Evolutionary conservation across 2,113 vertebrate species (phyloP).

Genomic region (Phalacrocorax aristotelis): DNA sequence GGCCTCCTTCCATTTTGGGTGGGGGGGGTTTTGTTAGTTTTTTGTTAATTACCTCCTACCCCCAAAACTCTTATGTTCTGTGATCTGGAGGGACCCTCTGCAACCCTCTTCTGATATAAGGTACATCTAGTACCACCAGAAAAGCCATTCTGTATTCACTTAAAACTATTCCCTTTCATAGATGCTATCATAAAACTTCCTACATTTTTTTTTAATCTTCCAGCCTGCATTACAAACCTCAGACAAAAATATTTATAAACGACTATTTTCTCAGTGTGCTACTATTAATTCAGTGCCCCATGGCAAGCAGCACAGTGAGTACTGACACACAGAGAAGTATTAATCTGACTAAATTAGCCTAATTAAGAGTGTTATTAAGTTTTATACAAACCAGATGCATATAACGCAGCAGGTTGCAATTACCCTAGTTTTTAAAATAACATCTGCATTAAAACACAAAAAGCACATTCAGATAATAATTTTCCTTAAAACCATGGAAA

Average conservation of each 20-base stretch:
- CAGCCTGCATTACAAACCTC: not conserved
- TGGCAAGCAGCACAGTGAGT: conserved; percentile 58
- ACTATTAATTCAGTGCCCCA: conserved; percentile 61
- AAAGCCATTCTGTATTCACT: not conserved
- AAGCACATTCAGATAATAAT: conserved; percentile 49
- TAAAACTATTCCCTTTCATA: not conserved
- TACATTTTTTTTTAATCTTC: not conserved
- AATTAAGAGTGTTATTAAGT: conserved; percentile 76
- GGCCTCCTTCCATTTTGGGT: not conserved
- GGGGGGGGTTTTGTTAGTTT: not conserved
- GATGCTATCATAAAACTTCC: not conserved
- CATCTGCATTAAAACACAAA: conserved; percentile 66
- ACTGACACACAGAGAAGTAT: conserved; percentile 68
- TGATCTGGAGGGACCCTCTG: not conserved
- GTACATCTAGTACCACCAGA: not conserved
- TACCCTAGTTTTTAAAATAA: conserved; percentile 73
- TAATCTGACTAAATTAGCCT: conserved; percentile 76
- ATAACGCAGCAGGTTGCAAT: conserved; percentile 71
- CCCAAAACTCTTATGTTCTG: not conserved
- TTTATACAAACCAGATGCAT: conserved; percentile 69
- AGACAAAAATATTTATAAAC: conserved; percentile 57
- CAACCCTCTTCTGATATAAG: not conserved
- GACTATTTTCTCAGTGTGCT: conserved; percentile 56
- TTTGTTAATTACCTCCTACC: too few relatives aligned
- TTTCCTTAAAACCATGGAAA: conserved; percentile 45